Conservation (phyloP, 2,888 invertebrate species). For the Orthonevra nobilis region DNA sequence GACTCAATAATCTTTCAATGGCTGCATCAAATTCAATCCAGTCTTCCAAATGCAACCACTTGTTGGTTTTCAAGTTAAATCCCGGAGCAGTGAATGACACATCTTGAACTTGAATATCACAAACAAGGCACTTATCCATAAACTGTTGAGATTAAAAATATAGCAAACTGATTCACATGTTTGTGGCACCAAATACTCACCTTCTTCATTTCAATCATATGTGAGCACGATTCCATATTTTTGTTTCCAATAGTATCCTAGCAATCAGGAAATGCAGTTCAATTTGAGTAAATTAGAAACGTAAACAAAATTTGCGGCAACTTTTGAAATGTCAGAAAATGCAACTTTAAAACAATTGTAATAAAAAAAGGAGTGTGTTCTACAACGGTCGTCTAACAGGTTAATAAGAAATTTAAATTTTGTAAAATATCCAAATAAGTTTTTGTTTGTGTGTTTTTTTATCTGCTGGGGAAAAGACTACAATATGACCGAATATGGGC, state of each 20-base stretch:
- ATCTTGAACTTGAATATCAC: conserved; percentile 55
- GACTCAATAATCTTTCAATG: conserved; percentile 35
- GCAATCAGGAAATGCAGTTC: too few species aligned
- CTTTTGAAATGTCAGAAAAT: too few species aligned
- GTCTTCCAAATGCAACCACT: conserved; percentile 67
- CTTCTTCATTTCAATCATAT: conserved; percentile 45
- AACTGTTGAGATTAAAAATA: conserved; percentile 28
- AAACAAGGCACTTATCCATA: conserved; percentile 58
- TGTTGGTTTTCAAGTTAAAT: conserved; percentile 44
- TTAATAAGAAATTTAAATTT: too few species aligned
- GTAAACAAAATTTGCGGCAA: conserved; percentile 63
- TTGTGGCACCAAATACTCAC: too few species aligned
- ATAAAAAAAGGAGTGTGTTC: too few species aligned
- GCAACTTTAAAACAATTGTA: too few species aligned
- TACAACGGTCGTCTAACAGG: too few species aligned
- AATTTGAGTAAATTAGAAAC: conserved; percentile 38
- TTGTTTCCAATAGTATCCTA: not conserved
- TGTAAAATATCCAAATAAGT: too few species aligned
- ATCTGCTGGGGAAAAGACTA: too few species aligned
- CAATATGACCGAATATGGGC: too few species aligned
- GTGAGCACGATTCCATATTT: conserved; percentile 46
- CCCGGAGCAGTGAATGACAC: conserved; percentile 27
- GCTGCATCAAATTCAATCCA: conserved; percentile 60
- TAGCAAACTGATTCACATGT: not conserved
- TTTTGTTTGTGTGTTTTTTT: too few species aligned